Base-by-base conservation (phyloP, 2,888 invertebrate genomes). In the Lysandra coridon region DNA sequence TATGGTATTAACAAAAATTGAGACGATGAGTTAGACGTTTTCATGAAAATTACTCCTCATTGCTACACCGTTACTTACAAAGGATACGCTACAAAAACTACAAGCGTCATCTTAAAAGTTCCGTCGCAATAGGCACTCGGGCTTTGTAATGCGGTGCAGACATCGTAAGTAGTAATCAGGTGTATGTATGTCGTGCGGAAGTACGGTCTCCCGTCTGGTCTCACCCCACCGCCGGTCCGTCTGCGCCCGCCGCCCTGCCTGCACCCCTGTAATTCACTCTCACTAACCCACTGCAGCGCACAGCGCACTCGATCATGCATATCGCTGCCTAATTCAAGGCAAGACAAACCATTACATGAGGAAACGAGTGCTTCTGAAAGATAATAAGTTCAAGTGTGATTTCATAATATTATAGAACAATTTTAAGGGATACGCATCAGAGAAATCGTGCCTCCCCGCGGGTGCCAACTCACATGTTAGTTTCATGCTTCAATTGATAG, bases 251-350 rank as follows among this genome's bases (percentile, higher is more conserved):
- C 88, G 87, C 81, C 81, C 78, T 57, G 57, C 81, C 83, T 84
- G 82, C 86, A 87, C 84, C 86, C 86, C 86, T 89, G 91, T 93
- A 92, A 91, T 94, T 94, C 94, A 94, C 94, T 94, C 94, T 94
- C 94, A 94, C 94, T 94, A 94, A 94, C 94, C 94, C 91, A 94
- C 93, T 94, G 93, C 93, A 94, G 90, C 89, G 89, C 88, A 91
- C 93, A 94, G 90, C 89, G 89, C 88, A 91, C 89, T 91, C 92
- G 88, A 93, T 93, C 93, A 91, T 91, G 92, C 91, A 91, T 90
- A 92, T 88, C 88, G 87, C 85, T 84, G 86, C 86, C 89, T 92
- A 91, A 91, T 91, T 91, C 90, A 90, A 90, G 89, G 89, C 90
- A 87, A 90, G 12, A 33, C 69, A 69, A 5, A 69, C 37, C 7